Evolutionary conservation across 1,140 invertebrate genomes (phyloP).

Genomic region (Pseudomyrmex flavicornis): DNA sequence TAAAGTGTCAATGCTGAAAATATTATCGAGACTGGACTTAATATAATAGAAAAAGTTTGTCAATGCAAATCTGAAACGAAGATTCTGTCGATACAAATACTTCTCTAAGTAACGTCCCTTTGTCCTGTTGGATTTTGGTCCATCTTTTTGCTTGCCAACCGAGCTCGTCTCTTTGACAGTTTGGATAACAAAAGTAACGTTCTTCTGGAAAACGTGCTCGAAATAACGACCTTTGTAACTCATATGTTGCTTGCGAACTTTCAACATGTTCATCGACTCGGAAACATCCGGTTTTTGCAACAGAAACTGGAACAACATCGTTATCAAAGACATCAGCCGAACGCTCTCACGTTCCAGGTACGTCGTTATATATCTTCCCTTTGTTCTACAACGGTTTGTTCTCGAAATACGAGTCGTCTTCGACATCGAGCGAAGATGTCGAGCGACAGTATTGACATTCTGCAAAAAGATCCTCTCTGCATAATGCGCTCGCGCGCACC

Average conservation of each 20-base stretch:
- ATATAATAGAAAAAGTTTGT: background rate
- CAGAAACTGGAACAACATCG: conserved; percentile 39
- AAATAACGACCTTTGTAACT: conserved; percentile 60
- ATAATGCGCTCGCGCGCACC: conserved; percentile 49
- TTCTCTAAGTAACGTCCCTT: conserved; percentile 70
- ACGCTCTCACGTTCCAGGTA: conserved; percentile 26
- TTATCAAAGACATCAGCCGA: conserved; percentile 26
- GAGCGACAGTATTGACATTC: conserved; percentile 13
- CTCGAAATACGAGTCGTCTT: background rate
- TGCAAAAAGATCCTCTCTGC: conserved; percentile 50
- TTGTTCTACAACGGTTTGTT: conserved; percentile 9
- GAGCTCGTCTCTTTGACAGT: background rate
- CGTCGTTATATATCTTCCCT: conserved; percentile 36
- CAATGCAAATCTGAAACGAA: background rate
- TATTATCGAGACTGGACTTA: background rate
- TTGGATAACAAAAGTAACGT: conserved; percentile 30
- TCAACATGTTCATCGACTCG: background rate
- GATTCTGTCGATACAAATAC: conserved; percentile 38
- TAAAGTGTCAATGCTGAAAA: background rate
- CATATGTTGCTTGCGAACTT: conserved; percentile 40
- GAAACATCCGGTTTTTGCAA: conserved; percentile 10
- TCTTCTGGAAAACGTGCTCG: conserved; percentile 39
- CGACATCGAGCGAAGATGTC: conserved; percentile 17
- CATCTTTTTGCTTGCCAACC: background rate
- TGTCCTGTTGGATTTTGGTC: conserved; percentile 20